These are phyloP conservation scores for Phainopepla nitens DNA, from an alignment of 2,113 vertebrate genomes.

Conservation along the genomic window DNA sequence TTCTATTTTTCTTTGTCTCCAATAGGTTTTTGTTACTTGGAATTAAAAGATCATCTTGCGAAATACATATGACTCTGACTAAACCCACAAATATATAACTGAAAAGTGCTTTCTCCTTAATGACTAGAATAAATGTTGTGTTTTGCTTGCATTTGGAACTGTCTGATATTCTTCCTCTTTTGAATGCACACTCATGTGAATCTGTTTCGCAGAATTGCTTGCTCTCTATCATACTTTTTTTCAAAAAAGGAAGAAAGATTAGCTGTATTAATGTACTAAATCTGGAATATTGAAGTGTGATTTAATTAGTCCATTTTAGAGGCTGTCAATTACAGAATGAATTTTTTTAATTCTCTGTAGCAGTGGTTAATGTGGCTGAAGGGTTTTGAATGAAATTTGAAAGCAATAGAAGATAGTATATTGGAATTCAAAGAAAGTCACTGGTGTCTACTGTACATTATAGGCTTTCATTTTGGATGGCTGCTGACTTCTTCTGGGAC, in stretches of 20 bases:
- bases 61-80: neutral
- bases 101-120: neutral
- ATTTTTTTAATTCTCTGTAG: neutral
- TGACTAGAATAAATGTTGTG: neutral
- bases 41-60: neutral
- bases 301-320: neutral
- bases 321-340: neutral
- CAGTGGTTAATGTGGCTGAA: neutral
- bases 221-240: neutral
- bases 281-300: neutral
- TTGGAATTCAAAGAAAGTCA: neutral
- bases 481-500: neutral
- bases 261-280: neutral
- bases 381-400: neutral
- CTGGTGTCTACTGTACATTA: neutral
- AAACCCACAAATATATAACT: neutral
- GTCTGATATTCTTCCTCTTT: neutral
- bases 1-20: neutral
- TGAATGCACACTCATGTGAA: rapidly evolving
- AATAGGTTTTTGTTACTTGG: neutral
- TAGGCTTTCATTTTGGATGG: neutral
- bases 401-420: neutral
- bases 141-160: neutral
- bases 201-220: neutral
- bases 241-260: neutral